Conservation (phyloP, 2,113 vertebrate species). For the Hylia prasina region DNA sequence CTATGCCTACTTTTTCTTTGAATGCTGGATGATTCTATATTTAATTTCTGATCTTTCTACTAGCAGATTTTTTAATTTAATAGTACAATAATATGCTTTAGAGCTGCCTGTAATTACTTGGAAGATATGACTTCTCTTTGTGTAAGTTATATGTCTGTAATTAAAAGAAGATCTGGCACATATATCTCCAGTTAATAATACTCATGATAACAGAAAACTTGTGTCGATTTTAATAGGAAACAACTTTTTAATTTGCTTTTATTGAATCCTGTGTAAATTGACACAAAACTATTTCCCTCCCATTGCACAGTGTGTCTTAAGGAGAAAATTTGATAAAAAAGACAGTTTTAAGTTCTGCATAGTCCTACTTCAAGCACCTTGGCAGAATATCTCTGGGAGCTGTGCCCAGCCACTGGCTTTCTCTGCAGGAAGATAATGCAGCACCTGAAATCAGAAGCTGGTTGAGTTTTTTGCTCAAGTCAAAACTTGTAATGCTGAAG, state of each 20-base stretch:
- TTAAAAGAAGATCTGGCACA: slow-evolving; percentile 40
- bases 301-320: background rate
- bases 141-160: slow-evolving; percentile 51
- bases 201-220: slow-evolving; percentile 31
- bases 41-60: slow-evolving; percentile 48
- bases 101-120: slow-evolving; percentile 48
- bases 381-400: background rate
- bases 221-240: slow-evolving; percentile 36
- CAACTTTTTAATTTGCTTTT: slow-evolving; percentile 28
- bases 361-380: background rate
- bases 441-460: background rate
- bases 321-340: background rate
- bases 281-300: background rate
- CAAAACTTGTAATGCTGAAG: background rate
- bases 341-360: background rate
- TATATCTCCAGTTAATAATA: slow-evolving; percentile 33
- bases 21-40: background rate
- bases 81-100: slow-evolving; percentile 41
- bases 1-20: background rate
- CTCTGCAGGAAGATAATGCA: background rate
- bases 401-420: background rate
- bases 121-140: slow-evolving; percentile 41
- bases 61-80: slow-evolving; percentile 18
- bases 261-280: slow-evolving; percentile 4
- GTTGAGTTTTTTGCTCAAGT: background rate